Conservation (phyloP, 2,113 vertebrate species). For the Scomber japonicus region DNA sequence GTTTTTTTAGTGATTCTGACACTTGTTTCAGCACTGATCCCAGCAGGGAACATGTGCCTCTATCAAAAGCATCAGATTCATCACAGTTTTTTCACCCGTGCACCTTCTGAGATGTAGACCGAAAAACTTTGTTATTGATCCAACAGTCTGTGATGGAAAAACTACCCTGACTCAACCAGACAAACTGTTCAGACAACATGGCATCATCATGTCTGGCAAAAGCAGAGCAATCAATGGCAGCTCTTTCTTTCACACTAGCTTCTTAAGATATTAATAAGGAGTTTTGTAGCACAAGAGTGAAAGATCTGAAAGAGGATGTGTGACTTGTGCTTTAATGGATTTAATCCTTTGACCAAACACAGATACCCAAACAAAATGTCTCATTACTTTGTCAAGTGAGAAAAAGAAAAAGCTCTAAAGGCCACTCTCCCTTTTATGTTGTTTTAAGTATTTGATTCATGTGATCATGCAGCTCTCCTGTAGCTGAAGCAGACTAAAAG, state of each 20-base stretch:
- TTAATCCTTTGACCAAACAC: constrained; percentile 9
- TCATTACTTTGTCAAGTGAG: constrained; percentile 24
- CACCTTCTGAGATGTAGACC: not conserved
- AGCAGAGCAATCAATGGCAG: not conserved
- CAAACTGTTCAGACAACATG: not conserved
- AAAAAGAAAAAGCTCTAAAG: constrained; percentile 16
- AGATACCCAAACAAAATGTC: constrained; percentile 21
- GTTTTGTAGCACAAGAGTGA: constrained; percentile 12
- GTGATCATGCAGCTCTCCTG: not conserved
- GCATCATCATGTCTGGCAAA: too few relatives aligned
- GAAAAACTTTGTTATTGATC: too few relatives aligned
- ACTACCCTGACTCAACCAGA: not conserved
- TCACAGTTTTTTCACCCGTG: too few relatives aligned
- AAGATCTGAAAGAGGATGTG: not conserved
- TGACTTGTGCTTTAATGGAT: not conserved
- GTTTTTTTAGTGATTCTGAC: not conserved
- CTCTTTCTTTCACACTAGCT: constrained; percentile 6
- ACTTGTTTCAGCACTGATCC: not conserved
- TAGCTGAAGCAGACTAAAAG: constrained; percentile 10
- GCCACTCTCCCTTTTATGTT: not conserved
- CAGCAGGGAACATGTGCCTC: not conserved
- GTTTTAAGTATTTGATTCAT: too few relatives aligned
- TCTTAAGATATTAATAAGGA: constrained; percentile 19
- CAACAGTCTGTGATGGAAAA: too few relatives aligned
- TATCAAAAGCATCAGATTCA: constrained; percentile 5